Evolutionary conservation across 2,888 invertebrate species (phyloP), one percentile per base, ranked within the genome.

Genomic region (Automeris io): DNA sequence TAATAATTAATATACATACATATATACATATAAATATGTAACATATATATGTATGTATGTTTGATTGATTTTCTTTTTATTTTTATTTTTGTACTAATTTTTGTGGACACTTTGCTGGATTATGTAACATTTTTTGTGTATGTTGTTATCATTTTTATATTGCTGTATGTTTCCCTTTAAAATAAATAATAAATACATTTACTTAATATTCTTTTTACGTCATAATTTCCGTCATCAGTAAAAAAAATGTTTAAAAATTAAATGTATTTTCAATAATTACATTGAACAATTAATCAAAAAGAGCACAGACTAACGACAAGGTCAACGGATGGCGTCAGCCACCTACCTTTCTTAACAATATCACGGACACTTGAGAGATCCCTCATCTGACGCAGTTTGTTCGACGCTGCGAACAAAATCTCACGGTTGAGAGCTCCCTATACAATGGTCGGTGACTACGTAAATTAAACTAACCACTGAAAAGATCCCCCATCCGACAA

Each of bases 391-490:
- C 16, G 11, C 8, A 16, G n/a, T 11, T 2, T 9, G 9, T 11
- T 22, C 3, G 9, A 26, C 5, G 21, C 8, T 16, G 8, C 19
- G 31, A 9, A 18, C 7, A 19, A 8, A 9, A n/a, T n/a, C n/a
- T 18, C 32, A 21, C 23, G 13, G 22, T 5, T 16, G 21, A 33
- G 26, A 51, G 72, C 36, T 64, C 75, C 52, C 37, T 7, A 11
- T 56, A 58, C 51, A 63, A 42, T 71, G 68, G 79, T 51, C 46
- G 35, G 35, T 35, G 45, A 60, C 56, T 52, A 67, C 61, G 73
- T 74, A 71, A 76, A 77, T 61, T 71, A 64, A 68, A 66, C 58
- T 60, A 60, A 63, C 54, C 47, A 44, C 13, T 12, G 1, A 11
- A 33, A 29, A 40, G 47, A 46, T 18, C 48, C 40, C 39, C 34